These are phyloP conservation scores for Pteronotus mesoamericanus DNA, from an alignment of 2,797 vertebrate species.

Conservation along the genomic window DNA sequence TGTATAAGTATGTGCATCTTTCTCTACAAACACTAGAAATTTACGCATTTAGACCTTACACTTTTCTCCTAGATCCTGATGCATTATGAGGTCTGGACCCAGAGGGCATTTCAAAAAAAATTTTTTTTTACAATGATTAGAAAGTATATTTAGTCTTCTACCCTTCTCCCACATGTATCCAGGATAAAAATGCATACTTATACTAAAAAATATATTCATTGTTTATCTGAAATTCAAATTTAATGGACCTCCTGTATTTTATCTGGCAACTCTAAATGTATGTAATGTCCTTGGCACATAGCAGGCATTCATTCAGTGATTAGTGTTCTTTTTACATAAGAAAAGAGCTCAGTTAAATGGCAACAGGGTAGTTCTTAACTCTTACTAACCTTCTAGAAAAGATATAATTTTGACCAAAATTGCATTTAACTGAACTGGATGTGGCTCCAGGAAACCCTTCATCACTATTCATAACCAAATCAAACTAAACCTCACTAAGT, in stretches of 20 bases:
- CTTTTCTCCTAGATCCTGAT: slow-evolving; percentile 29
- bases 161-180: neutral
- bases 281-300: slow-evolving; percentile 35
- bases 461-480: slow-evolving; percentile 41
- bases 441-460: neutral
- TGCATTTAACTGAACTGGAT: slow-evolving; percentile 9
- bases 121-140: neutral
- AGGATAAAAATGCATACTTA: slow-evolving; percentile 38
- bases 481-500: slow-evolving; percentile 8
- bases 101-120: neutral
- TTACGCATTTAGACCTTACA: slow-evolving; percentile 27
- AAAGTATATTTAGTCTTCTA: slow-evolving; percentile 35
- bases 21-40: slow-evolving; percentile 31
- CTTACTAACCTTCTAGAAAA: slow-evolving; percentile 48
- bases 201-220: slow-evolving; percentile 32
- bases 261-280: slow-evolving; percentile 42
- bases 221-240: slow-evolving; percentile 59
- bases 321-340: slow-evolving; percentile 55
- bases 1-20: neutral
- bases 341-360: slow-evolving; percentile 47
- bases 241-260: slow-evolving; percentile 40
- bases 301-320: slow-evolving; percentile 10
- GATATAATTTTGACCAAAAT: neutral
- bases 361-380: slow-evolving; percentile 11
- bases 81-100: neutral